A percentile compares a stretch with the other conserved stretches of the same genome.
phyloP scores from a whole-genome alignment of 2,888 invertebrate species.

The Drosophila paracracens region DNA sequence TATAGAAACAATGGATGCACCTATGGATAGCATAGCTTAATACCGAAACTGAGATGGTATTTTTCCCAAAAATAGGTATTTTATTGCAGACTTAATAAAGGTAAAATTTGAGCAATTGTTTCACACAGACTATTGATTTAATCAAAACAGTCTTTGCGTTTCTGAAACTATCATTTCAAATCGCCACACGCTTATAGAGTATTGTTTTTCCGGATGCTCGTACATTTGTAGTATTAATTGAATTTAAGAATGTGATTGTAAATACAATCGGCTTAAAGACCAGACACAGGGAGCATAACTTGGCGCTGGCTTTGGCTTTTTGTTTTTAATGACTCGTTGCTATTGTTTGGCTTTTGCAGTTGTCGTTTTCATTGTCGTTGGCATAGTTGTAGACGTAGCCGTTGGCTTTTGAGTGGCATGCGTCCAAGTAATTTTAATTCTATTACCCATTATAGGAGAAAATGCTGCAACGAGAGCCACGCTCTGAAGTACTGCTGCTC shows the following conservation, averaged over 20 bases:
- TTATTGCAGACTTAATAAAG: background rate
- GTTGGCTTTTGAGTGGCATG: conserved; percentile 56
- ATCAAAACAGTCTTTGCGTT: background rate
- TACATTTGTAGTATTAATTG: conserved; percentile 10
- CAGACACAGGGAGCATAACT: conserved; percentile 14
- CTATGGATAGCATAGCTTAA: background rate
- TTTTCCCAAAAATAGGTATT: background rate
- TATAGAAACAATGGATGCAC: background rate
- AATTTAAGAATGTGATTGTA: conserved; percentile 12
- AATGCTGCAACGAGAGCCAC: conserved; percentile 39
- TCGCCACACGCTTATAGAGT: background rate
- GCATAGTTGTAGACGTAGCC: conserved; percentile 21
- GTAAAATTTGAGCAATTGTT: background rate
- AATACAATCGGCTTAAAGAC: conserved; percentile 40
- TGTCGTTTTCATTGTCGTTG: conserved; percentile 19
- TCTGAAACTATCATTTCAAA: background rate
- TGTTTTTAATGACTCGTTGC: conserved; percentile 66
- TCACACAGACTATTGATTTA: background rate
- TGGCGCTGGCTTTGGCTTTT: conserved; percentile 59
- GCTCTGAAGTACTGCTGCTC: conserved; percentile 33
- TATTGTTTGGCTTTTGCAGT: conserved; percentile 62
- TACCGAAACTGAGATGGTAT: background rate
- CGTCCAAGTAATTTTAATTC: conserved; percentile 75
- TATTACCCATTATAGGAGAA: conserved; percentile 67
- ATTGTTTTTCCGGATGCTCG: conserved; percentile 3